These are phyloP conservation scores for Pseudomyrmex dendroicus DNA, from an alignment of 1,140 invertebrate species.

Conservation along the genomic window DNA sequence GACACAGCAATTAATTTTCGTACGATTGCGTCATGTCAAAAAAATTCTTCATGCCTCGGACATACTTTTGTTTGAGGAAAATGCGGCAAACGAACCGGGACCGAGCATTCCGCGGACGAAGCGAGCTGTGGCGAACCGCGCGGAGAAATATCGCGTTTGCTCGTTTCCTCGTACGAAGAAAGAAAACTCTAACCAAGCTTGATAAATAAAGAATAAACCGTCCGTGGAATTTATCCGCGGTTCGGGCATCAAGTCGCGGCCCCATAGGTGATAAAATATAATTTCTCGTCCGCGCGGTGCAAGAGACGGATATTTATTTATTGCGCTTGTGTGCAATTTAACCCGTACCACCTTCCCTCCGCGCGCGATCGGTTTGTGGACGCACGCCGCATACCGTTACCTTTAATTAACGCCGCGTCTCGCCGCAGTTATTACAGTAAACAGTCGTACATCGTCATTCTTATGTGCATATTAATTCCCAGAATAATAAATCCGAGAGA, in stretches of 20 bases:
- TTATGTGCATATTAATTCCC: constrained; percentile 56
- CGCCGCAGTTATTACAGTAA: constrained; percentile 55
- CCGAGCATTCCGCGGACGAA: not conserved
- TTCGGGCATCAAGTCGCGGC: constrained; percentile 33
- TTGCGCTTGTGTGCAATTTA: constrained; percentile 47
- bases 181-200: constrained; percentile 7
- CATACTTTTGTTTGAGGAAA: not conserved
- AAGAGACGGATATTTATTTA: constrained; percentile 52
- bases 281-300: constrained; percentile 48
- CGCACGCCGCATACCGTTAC: constrained; percentile 53
- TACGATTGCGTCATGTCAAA: not conserved
- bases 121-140: constrained; percentile 12
- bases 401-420: constrained; percentile 53
- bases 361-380: constrained; percentile 35
- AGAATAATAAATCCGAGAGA: constrained; percentile 54
- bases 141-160: constrained; percentile 28
- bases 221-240: constrained; percentile 49
- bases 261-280: constrained; percentile 50
- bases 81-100: not conserved
- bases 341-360: constrained; percentile 34
- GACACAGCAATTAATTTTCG: constrained; percentile 7
- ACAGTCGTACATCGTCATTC: constrained; percentile 58
- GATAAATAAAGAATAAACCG: constrained; percentile 33
- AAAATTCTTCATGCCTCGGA: not conserved
- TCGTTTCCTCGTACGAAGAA: constrained; percentile 28